phyloP scores from a whole-genome alignment of 35 echinoderm and acorn worm species.

The Patiria miniata region DNA sequence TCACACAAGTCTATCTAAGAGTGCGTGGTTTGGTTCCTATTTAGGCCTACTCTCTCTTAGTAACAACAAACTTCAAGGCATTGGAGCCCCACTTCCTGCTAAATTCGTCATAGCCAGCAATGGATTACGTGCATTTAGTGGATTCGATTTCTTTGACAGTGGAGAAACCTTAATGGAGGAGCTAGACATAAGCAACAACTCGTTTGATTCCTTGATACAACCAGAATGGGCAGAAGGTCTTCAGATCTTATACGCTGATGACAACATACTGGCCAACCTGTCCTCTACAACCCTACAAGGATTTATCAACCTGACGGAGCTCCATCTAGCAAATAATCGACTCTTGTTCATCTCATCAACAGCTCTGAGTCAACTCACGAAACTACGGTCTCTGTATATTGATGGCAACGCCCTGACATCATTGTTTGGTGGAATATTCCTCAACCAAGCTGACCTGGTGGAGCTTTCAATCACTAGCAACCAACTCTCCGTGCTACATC shows the following conservation, averaged over 20 bases:
- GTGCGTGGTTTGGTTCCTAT: too few species aligned
- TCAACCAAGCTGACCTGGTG: not conserved
- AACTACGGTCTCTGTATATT: not conserved
- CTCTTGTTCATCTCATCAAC: not conserved
- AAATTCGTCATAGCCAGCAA: too few species aligned
- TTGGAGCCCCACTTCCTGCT: too few species aligned
- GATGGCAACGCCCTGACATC: constrained; percentile 17
- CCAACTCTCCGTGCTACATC: not conserved
- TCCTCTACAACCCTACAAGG: not conserved
- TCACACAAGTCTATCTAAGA: too few species aligned
- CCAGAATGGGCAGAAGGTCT: not conserved
- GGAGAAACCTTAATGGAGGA: not conserved
- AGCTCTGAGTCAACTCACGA: not conserved
- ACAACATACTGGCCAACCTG: constrained; percentile 8
- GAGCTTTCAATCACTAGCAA: not conserved
- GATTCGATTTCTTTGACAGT: too few species aligned
- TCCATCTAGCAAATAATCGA: not conserved
- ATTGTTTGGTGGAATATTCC: constrained; percentile 4
- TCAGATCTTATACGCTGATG: not conserved
- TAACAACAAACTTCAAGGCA: too few species aligned
- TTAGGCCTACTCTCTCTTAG: too few species aligned
- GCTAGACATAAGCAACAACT: not conserved
- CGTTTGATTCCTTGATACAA: not conserved
- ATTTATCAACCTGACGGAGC: not conserved
- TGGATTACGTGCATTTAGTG: too few species aligned